These are phyloP conservation scores for Thamnophis sirtalis DNA, from an alignment of 2,113 vertebrate species.

Conservation along the genomic window DNA sequence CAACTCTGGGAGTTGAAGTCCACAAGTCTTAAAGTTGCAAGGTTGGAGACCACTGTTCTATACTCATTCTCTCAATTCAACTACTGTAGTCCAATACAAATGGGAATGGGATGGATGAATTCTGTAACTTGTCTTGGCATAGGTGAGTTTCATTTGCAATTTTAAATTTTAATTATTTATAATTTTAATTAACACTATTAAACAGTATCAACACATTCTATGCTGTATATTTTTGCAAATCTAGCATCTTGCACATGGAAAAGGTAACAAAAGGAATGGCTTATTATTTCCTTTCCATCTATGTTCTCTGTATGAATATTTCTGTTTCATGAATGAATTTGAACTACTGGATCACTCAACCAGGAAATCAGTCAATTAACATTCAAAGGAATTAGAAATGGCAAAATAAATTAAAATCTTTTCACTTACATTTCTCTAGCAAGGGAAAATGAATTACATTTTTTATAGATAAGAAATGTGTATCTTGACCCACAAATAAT, in stretches of 20 bases:
- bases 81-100: neutral
- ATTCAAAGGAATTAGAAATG: neutral
- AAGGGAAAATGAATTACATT: neutral
- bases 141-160: neutral
- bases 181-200: neutral
- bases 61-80: neutral
- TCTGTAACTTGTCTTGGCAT: neutral
- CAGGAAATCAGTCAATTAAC: conserved; percentile 10
- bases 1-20: too few species aligned
- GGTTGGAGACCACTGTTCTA: too few species aligned
- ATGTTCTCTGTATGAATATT: neutral
- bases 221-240: neutral
- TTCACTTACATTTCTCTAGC: neutral
- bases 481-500: neutral
- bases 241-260: conserved; percentile 14
- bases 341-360: conserved; percentile 6
- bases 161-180: neutral
- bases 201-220: neutral
- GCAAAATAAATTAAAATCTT: neutral
- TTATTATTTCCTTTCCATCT: neutral
- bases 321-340: neutral
- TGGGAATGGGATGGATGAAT: neutral
- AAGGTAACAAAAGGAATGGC: neutral
- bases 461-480: neutral
- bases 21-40: too few species aligned